These are phyloP conservation scores for Columbina picui DNA, from an alignment of 2,113 vertebrate species.

Conservation along the genomic window DNA sequence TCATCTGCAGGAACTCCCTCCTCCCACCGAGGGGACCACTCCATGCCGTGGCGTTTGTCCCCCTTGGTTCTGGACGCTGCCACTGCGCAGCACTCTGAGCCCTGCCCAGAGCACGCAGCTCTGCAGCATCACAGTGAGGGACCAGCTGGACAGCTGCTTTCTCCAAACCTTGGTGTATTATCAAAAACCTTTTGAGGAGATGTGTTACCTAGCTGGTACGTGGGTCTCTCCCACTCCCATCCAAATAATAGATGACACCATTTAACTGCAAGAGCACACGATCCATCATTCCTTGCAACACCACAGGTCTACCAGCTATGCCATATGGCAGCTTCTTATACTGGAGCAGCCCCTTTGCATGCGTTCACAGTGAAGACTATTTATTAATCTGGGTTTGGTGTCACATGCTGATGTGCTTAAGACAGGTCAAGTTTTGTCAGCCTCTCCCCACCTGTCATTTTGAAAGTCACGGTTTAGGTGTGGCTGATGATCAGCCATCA, in stretches of 20 bases:
- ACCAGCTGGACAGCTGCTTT: not conserved
- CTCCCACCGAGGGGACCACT: accelerated
- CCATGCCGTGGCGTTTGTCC: accelerated
- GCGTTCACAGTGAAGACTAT: not conserved
- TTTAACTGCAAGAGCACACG: constrained; percentile 30
- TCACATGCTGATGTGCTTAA: constrained; percentile 17
- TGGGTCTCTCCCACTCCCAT: not conserved
- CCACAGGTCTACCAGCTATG: not conserved
- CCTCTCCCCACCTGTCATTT: not conserved
- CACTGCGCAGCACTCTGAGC: not conserved
- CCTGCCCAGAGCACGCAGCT: not conserved
- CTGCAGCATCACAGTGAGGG: not conserved
- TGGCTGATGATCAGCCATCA: not conserved
- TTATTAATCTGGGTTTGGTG: constrained; percentile 19
- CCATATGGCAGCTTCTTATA: constrained; percentile 57
- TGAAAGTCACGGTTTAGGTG: not conserved
- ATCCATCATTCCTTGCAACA: constrained; percentile 60
- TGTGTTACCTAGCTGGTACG: not conserved
- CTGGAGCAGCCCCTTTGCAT: constrained; percentile 5
- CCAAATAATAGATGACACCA: constrained; percentile 56
- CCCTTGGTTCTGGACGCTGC: not conserved
- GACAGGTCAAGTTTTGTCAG: constrained; percentile 16
- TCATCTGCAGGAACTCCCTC: not conserved
- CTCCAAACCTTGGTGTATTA: not conserved
- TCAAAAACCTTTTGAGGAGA: not conserved